A percentile compares a stretch with the other conserved stretches of the same genome.
Conservation (phyloP, 2,113 vertebrate species). For the Narcine bancroftii region DNA sequence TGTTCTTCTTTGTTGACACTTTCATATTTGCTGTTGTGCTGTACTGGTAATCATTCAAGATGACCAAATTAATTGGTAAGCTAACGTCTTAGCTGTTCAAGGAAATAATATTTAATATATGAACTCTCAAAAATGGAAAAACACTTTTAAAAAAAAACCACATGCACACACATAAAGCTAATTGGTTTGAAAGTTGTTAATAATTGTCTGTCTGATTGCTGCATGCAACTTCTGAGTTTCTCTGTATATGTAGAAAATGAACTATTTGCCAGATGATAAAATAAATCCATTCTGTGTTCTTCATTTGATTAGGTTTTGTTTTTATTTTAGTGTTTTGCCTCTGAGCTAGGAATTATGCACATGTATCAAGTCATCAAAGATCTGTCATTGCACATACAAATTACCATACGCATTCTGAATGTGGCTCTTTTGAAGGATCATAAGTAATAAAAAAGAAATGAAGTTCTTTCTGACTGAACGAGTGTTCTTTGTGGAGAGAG, state of each 20-base stretch:
- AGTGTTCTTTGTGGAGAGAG: background rate
- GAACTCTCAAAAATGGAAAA: background rate
- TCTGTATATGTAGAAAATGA: conserved; percentile 31
- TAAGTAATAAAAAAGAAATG: background rate
- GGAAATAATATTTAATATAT: background rate
- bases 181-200: conserved; percentile 27
- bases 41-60: background rate
- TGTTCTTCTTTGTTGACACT: background rate
- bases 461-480: background rate
- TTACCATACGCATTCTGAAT: background rate
- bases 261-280: conserved; percentile 27
- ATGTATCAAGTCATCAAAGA: background rate
- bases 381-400: conserved; percentile 9
- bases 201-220: conserved; percentile 33
- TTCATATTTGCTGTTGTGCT: background rate
- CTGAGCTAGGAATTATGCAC: background rate
- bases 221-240: conserved; percentile 34
- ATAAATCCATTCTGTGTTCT: conserved; percentile 12
- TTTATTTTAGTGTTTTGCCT: conserved; percentile 11
- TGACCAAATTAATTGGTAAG: conserved; percentile 10
- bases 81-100: conserved; percentile 16
- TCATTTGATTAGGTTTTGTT: background rate
- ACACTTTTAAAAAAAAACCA: background rate
- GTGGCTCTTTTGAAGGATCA: background rate
- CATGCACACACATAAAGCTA: background rate